Evolutionary conservation across 1,140 invertebrate species (phyloP), one percentile per base, ranked within the genome.

Genomic region (Radopholus similis): DNA sequence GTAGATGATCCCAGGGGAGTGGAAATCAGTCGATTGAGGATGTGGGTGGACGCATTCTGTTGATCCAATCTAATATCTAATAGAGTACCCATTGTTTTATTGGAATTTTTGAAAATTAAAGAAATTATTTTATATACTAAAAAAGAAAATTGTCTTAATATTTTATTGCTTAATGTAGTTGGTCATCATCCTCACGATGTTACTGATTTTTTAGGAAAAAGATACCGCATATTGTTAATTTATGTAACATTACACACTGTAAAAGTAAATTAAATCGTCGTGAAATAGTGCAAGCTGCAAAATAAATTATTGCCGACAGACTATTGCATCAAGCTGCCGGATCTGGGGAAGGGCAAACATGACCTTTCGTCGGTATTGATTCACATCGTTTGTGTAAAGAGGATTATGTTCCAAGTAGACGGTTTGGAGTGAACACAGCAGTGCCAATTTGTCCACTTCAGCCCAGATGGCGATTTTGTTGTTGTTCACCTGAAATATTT

Each of bases 331-430:
- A 70, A 98, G 91, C 84, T 97, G 94, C 56, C 87, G 86, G 23
- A 98, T 84, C 78, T 89, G 89, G 0, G 94, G 93, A 23, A 95
- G 84, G 8, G 89, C 86, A 40, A 96, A 82, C 83, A 91, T 95
- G 21, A 97, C 87, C 85, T 97, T 97, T 72, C 91, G 87, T 67
- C 95, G 84, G 80, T 98, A 98, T 70, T 89, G 90, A 0, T 89
- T 85, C 83, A 93, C 91, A 18, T 88, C 87, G 0, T 88, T 88
- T 21, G 63, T 80, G 66, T 83, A 85, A 1, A 97, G 84, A 0
- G 94, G 93, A 86, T 97, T 98, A 18, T 89, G 85, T 82, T 97
- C 93, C 71, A 98, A 83, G 83, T 98, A 98, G 32, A 98, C 88
- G 1, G 94, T 97, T 64, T 88, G 83, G 9, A 98, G 82, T 35